Evolutionary conservation across 2,797 vertebrate genomes (phyloP), one percentile per base, ranked within the genome.

Genomic region (Thamnophis elegans): DNA sequence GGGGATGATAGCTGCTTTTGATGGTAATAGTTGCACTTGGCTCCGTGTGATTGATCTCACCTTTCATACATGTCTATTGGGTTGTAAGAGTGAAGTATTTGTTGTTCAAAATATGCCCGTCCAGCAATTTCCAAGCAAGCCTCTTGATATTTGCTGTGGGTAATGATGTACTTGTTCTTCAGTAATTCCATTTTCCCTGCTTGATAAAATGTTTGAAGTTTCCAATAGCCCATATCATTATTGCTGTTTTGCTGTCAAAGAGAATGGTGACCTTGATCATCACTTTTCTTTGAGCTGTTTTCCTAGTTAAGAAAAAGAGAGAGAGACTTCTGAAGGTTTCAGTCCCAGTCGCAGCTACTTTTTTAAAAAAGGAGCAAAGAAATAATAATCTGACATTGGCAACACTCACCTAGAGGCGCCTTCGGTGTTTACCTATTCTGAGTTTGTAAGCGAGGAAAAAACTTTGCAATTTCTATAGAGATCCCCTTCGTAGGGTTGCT

Each of bases 141-240:
- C 3, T 87, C 22, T 62, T 90, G 56, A 28, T 87, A 94, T 90
- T 95, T 96, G 94, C 91, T 88, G 91, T 85, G 47, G 54, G 85
- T 94, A 92, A 60, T 36, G 11, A 36, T 93, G 32, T 91, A 93
- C 0, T 1, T 92, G 0, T 73, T 96, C 51, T 94, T 8, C 85
- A 93, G n/a, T 94, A 96, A 94, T 95, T 97, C 93, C 92, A 25
- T 94, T 95, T 96, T 94, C 62, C 11, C 2, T 91, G 6, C 62
- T 92, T 94, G 87, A 94, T 94, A 94, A 93, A 96, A 91, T 93
- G 88, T 91, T 95, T 93, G 55, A 96, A 62, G 51, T 91, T 94
- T 96, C 88, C 94, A 90, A 53, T 78, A 91, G 1, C 78, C 47
- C 94, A 86, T 94, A 82, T 94, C 92, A 95, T 95, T 93, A 95